phyloP scores from a whole-genome alignment of 1,140 invertebrate species.

The Goniozus legneri region DNA sequence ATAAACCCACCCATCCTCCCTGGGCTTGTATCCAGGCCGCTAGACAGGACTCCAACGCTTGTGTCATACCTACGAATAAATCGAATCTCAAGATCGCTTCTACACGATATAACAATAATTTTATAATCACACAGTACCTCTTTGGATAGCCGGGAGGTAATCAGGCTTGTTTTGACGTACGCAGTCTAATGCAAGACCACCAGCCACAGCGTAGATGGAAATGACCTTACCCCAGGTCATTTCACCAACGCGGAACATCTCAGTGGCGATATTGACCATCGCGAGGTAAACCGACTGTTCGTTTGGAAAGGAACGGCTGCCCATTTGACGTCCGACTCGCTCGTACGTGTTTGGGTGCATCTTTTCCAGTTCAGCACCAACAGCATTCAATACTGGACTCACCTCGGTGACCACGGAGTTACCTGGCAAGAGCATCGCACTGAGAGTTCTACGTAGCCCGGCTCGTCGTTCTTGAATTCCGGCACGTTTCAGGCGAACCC shows the following conservation, averaged over 20 bases:
- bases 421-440: constrained; percentile 55
- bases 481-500: constrained; percentile 61
- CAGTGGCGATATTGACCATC: constrained; percentile 59
- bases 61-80: constrained; percentile 47
- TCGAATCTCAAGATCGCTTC: neutral
- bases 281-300: constrained; percentile 58
- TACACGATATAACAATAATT: neutral
- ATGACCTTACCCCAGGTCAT: constrained; percentile 69
- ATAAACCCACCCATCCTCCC: constrained; percentile 66
- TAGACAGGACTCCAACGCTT: constrained; percentile 64
- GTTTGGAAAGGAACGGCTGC: constrained; percentile 53
- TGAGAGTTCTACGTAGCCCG: constrained; percentile 65
- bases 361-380: constrained; percentile 65
- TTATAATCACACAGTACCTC: constrained; percentile 34
- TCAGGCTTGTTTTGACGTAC: constrained; percentile 65
- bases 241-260: constrained; percentile 57
- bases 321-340: constrained; percentile 60
- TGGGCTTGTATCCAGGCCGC: constrained; percentile 68
- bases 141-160: constrained; percentile 60
- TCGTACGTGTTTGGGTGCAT: constrained; percentile 64
- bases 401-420: constrained; percentile 58
- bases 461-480: constrained; percentile 67
- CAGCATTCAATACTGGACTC: constrained; percentile 55
- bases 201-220: constrained; percentile 65
- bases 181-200: constrained; percentile 68